Evolutionary conservation across 2,113 vertebrate genomes (phyloP).

Genomic region (Salvelinus fontinalis): DNA sequence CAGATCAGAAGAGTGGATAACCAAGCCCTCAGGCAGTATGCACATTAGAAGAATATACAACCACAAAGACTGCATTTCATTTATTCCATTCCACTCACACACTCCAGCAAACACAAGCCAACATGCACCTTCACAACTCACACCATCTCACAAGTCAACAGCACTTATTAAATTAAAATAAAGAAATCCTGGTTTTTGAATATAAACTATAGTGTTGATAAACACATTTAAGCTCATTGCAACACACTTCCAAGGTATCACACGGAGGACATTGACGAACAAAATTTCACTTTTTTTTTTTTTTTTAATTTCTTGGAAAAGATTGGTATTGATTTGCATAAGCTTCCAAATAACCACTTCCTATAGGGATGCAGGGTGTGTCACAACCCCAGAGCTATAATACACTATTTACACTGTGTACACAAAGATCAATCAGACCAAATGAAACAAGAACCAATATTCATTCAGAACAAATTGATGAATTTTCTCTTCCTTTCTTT

Average conservation of each 20-base stretch:
- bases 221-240: slow-evolving; percentile 60
- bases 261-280: slow-evolving; percentile 40
- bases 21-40: too few relatives aligned
- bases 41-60: neutral
- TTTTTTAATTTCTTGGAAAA: neutral
- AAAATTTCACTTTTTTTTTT: slow-evolving; percentile 13
- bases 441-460: slow-evolving; percentile 33
- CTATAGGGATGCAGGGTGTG: slow-evolving; percentile 17
- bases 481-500: slow-evolving; percentile 1
- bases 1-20: neutral
- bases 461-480: slow-evolving; percentile 17
- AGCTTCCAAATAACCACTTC: slow-evolving; percentile 49
- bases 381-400: neutral
- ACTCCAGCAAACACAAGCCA: slow-evolving; percentile 44
- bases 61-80: slow-evolving; percentile 46
- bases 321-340: slow-evolving; percentile 46
- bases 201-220: slow-evolving; percentile 65
- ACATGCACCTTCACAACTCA: slow-evolving; percentile 1
- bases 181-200: slow-evolving; percentile 72
- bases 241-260: slow-evolving; percentile 45
- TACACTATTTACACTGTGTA: slow-evolving; percentile 60
- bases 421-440: slow-evolving; percentile 39
- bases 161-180: slow-evolving; percentile 68
- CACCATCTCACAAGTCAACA: slow-evolving; percentile 41
- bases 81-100: slow-evolving; percentile 60